Evolutionary conservation across 2,113 vertebrate species (phyloP).

Genomic region (Labrus mixtus): DNA sequence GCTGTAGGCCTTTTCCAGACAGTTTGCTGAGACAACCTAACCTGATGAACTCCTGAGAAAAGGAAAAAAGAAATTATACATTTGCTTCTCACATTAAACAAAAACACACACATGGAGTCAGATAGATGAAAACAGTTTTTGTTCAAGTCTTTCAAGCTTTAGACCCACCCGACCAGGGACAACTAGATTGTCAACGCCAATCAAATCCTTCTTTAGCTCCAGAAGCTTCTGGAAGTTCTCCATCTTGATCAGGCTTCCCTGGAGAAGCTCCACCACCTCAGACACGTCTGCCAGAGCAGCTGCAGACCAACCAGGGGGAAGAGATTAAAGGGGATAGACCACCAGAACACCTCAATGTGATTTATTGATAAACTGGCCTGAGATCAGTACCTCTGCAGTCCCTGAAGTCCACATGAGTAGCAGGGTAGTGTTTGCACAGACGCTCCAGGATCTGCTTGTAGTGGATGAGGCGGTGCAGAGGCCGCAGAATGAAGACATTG

Average conservation of each 20-base stretch:
- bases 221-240: conserved; percentile 98
- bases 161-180: conserved; percentile 89
- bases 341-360: background rate
- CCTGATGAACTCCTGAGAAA: conserved; percentile 94
- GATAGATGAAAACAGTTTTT: background rate
- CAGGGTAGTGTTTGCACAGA: conserved; percentile 94
- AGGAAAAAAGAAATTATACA: conserved; percentile 31
- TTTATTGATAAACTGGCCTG: background rate
- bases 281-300: conserved; percentile 95
- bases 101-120: background rate
- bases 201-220: conserved; percentile 96
- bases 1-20: conserved; percentile 97
- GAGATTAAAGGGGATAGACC: background rate
- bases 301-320: conserved; percentile 58
- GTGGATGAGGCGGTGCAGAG: conserved; percentile 95
- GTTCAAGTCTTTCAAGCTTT: background rate
- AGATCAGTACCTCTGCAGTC: conserved; percentile 90
- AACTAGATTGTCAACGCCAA: conserved; percentile 93
- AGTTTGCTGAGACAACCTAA: conserved; percentile 98
- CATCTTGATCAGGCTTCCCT: conserved; percentile 93
- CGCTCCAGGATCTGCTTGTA: conserved; percentile 98
- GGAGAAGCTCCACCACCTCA: conserved; percentile 93
- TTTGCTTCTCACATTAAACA: background rate
- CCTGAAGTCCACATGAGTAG: conserved; percentile 91
- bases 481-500: conserved; percentile 95